These are phyloP conservation scores for Hypselothyrea guttata DNA, from an alignment of 2,888 invertebrate genomes.

Conservation along the genomic window DNA sequence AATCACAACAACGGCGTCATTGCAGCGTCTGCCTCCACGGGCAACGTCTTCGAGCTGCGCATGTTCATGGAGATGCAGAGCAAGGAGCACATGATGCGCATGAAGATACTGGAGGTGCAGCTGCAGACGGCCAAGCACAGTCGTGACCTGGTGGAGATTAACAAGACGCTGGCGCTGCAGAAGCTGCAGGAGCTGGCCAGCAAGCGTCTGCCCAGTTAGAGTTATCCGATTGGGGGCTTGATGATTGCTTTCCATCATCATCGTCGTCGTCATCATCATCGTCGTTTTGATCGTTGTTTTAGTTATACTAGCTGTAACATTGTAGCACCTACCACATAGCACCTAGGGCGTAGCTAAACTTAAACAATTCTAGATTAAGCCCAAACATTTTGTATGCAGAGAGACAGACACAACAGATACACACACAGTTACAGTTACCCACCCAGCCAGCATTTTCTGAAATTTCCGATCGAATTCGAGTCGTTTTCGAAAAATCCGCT, in stretches of 20 bases:
- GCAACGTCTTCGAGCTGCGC: constrained; percentile 71
- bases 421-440: constrained; percentile 14
- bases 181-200: constrained; percentile 83
- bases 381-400: constrained; percentile 45
- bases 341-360: constrained; percentile 56
- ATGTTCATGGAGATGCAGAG: constrained; percentile 82
- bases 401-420: constrained; percentile 18
- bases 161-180: constrained; percentile 85
- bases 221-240: constrained; percentile 2
- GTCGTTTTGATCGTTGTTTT: constrained; percentile 61
- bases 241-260: constrained; percentile 19
- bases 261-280: constrained; percentile 3
- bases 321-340: constrained; percentile 48
- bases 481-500: too few relatives aligned
- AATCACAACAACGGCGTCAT: constrained; percentile 14
- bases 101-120: constrained; percentile 82
- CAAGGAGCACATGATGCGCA: constrained; percentile 82
- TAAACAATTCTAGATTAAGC: constrained; percentile 43
- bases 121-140: constrained; percentile 82
- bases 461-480: too few relatives aligned
- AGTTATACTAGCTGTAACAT: constrained; percentile 57
- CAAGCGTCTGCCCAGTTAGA: constrained; percentile 80
- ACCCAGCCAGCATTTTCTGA: too few relatives aligned
- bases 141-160: constrained; percentile 85
- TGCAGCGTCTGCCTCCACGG: constrained; percentile 20